Evolutionary conservation across 2,797 vertebrate species (phyloP), one percentile per base, ranked within the genome.

Genomic region (Babyrousa celebensis): DNA sequence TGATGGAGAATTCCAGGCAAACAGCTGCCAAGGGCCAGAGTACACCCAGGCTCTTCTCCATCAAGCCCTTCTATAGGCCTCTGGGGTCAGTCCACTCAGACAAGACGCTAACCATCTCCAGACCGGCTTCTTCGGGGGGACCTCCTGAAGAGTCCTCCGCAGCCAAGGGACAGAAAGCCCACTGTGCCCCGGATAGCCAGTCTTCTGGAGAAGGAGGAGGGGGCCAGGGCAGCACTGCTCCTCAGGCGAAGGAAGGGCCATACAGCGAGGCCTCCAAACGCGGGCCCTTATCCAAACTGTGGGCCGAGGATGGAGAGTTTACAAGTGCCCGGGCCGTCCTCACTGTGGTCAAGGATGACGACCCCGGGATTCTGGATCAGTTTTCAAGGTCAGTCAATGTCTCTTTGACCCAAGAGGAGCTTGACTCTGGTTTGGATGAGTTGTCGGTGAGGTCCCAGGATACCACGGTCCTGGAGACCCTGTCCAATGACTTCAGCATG

Each of bases 381-480:
- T 99, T 99, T 88, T 98, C 98, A 6, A 98, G 97, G 85, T 98
- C 98, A 8, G 96, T 98, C 68, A 99, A 98, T 2, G 87, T 98
- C 15, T 98, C 99, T 63, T 99, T 98, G 29, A 99, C 99, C 91
- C 99, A 98, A 11, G 99, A 99, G 85, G 99, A 99, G 98, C 99
- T 99, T 0, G 99, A 99, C 98, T 99, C 99, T 0, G 99, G 99
- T 74, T 98, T 99, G 97, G 99, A 99, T 94, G 99, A 99, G 85
- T 89, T 99, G 85, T 99, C 99, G 0, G 98, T 99, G 85, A 99
- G 99, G 96, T 99, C 99, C 96, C 99, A 99, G 99, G 99, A 99
- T 97, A 99, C 99, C 11, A 99, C 99, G 0, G 97, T 99, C 56
- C 97, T 99, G 97, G 99, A 99, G 97, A 99, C 99, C 9, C 98